Base-by-base conservation (phyloP, 2,888 invertebrate genomes). In the Hirtodrosophila alboralis region DNA sequence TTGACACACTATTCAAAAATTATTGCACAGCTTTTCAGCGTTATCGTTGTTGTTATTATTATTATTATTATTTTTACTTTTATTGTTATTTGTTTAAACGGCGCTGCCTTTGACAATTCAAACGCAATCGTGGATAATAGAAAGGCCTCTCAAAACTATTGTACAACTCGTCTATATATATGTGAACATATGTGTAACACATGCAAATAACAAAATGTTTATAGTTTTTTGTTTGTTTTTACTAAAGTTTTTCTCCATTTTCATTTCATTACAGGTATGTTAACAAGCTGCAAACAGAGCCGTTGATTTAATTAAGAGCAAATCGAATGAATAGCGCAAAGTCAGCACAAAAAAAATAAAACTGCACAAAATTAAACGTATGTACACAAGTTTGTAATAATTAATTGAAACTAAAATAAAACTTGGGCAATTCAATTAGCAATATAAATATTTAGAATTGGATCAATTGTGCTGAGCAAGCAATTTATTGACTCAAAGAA, bases 1-100 rank as follows among this genome's bases (percentile, higher is more conserved):
- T 80, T 80, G 85, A 83, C 79, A 80, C 70, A 75, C 84, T 75
- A 85, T 83, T 80, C 84, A 83, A 80, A 78, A 78, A 80, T 80
- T 83, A 80, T 85, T 83, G 86, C 80, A 81, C 73, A 60, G 84
- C 69, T 69, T 72, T 79, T 84, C 84, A 61, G 57, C 52, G 54
- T 57, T 54, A 48, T 49, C 52, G 34, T 47, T 27, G 30, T 30
- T 43, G 41, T 51, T 51, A 45, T 58, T 10, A 16, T 51, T 41
- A 43, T 41, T 9, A 27, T 37, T 16, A 7, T 36, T 12, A 12
- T 28, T 12, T n/a, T 10, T 31, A 14, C 27, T 58, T 16, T 26
- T 51, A 31, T 41, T 62, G 37, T 36, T 52, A 44, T 63, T 54
- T 44, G 38, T 51, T 64, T 64, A 45, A 65, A 21, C 52, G 27